Evolutionary conservation across 2,113 vertebrate genomes (phyloP).

Genomic region (Salvelinus alpinus): DNA sequence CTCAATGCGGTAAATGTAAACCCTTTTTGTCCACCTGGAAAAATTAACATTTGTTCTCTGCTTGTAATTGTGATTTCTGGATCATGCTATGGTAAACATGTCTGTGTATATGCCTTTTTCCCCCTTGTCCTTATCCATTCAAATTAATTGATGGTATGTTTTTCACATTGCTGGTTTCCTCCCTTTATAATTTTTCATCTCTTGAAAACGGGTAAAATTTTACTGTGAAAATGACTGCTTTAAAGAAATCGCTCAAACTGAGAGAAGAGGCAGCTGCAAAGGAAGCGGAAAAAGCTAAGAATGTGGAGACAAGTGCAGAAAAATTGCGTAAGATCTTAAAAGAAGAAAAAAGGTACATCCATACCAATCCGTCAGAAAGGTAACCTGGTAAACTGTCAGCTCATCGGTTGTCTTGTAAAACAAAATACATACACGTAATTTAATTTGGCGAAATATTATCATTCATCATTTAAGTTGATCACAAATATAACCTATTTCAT

Average conservation of each 20-base stretch:
- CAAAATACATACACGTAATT: neutral
- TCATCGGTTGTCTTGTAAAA: neutral
- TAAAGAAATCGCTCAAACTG: constrained; percentile 99
- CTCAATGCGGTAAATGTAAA: constrained; percentile 65
- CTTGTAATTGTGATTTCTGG: constrained; percentile 23
- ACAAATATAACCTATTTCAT: neutral
- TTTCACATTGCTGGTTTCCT: too few species aligned
- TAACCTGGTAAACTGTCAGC: neutral
- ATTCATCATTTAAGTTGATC: too few species aligned
- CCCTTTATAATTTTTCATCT: constrained; percentile 11
- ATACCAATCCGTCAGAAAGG: constrained; percentile 38
- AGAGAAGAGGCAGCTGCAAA: constrained; percentile 91
- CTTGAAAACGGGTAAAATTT: constrained; percentile 49
- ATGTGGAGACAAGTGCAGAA: constrained; percentile 92
- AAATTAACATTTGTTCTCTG: constrained; percentile 11
- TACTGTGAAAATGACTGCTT: constrained; percentile 78
- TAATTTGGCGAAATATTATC: too few species aligned
- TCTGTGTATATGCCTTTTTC: neutral
- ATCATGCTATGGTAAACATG: constrained; percentile 37
- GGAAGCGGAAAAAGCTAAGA: constrained; percentile 87
- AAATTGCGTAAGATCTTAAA: constrained; percentile 99
- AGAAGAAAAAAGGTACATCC: constrained; percentile 97
- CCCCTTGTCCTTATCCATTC: neutral
- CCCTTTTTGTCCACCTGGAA: constrained; percentile 24
- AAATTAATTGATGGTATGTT: constrained; percentile 6